phyloP scores from a whole-genome alignment of 2,797 vertebrate species.

The Zalophus californianus region DNA sequence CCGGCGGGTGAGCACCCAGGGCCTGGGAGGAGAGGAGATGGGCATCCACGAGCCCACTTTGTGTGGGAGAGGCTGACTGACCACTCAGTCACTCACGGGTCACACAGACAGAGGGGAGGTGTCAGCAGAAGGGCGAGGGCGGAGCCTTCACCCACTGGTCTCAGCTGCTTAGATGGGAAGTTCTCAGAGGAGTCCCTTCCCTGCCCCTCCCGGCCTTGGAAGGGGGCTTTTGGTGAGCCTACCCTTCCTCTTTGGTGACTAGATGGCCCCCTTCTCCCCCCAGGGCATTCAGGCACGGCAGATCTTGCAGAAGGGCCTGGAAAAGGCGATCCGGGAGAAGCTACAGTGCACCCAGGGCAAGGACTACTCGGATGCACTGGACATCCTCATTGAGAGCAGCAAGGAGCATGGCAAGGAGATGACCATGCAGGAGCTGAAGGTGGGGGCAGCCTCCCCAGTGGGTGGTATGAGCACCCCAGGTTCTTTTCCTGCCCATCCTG shows the following conservation, averaged over 20 bases:
- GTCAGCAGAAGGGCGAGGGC: background rate
- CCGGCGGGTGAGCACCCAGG: constrained; percentile 91
- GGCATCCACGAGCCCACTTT: background rate
- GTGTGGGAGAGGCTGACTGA: background rate
- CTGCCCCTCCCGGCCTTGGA: background rate
- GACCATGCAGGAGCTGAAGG: constrained; percentile 99
- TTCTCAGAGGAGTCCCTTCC: background rate
- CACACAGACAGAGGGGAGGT: background rate
- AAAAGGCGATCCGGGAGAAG: constrained; percentile 98
- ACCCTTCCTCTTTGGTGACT: background rate
- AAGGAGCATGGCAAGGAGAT: constrained; percentile 97
- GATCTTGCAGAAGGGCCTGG: constrained; percentile 94
- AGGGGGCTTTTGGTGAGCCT: background rate
- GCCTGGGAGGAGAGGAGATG: background rate
- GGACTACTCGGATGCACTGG: constrained; percentile 96
- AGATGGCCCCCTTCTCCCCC: background rate
- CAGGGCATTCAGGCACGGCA: constrained; percentile 97
- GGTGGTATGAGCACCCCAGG: accelerated
- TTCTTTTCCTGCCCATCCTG: background rate
- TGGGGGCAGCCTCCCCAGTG: constrained; percentile 67
- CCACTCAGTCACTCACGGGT: accelerated
- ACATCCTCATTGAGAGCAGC: constrained; percentile 97
- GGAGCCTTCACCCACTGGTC: background rate
- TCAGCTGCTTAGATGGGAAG: background rate
- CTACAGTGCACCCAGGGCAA: constrained; percentile 95